phyloP scores from a whole-genome alignment of 1,140 invertebrate species.

The Littorina saxatilis region DNA sequence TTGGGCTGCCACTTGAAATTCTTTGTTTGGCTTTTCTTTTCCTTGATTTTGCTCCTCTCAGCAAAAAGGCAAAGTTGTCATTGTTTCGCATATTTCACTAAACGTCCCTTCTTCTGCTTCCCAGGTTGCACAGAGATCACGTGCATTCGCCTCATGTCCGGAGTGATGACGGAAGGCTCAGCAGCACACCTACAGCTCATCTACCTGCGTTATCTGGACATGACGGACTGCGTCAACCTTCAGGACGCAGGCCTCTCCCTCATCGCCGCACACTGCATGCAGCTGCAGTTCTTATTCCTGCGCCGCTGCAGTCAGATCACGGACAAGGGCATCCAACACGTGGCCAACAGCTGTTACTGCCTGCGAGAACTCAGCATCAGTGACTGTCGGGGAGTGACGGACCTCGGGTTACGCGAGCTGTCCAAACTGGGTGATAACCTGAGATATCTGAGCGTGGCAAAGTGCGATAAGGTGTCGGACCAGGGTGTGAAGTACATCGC shows the following conservation, averaged over 20 bases:
- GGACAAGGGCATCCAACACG: slow-evolving; percentile 77
- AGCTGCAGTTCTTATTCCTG: slow-evolving; percentile 91
- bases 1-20: too few relatives aligned
- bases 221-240: slow-evolving; percentile 90
- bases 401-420: slow-evolving; percentile 92
- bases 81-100: too few relatives aligned
- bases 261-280: slow-evolving; percentile 89
- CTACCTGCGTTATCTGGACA: slow-evolving; percentile 75
- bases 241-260: slow-evolving; percentile 89
- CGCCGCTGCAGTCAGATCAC: slow-evolving; percentile 83
- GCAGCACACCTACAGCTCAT: slow-evolving; percentile 73
- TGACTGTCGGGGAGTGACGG: slow-evolving; percentile 91
- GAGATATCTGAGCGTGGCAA: slow-evolving; percentile 92
- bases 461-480: slow-evolving; percentile 92
- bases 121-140: slow-evolving; percentile 84
- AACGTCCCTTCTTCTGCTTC: slow-evolving; percentile 48
- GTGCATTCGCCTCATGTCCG: slow-evolving; percentile 79
- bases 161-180: slow-evolving; percentile 66
- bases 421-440: slow-evolving; percentile 89
- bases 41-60: too few relatives aligned
- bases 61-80: too few relatives aligned
- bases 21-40: too few relatives aligned
- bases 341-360: slow-evolving; percentile 87
- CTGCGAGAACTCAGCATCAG: slow-evolving; percentile 92
- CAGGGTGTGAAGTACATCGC: slow-evolving; percentile 94